Evolutionary conservation across 2,888 invertebrate species (phyloP).

Genomic region (Heteromurus nitidus): DNA sequence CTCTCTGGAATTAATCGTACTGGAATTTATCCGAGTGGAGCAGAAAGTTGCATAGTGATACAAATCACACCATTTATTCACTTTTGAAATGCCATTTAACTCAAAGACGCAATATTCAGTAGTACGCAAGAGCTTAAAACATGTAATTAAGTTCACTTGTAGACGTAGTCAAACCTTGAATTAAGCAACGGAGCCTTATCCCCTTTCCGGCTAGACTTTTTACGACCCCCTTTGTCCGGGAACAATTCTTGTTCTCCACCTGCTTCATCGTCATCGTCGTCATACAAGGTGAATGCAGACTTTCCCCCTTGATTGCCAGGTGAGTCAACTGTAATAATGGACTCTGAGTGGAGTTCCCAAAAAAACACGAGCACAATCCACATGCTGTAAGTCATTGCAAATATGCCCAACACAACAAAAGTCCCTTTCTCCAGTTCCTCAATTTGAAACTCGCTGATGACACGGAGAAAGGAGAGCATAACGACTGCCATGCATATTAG

Average conservation of each 20-base stretch:
- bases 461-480: background rate
- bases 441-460: background rate
- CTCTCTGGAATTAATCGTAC: too few species aligned
- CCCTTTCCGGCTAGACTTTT: background rate
- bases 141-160: too few species aligned
- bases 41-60: constrained; percentile 1
- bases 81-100: too few species aligned
- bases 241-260: background rate
- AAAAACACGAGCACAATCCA: background rate
- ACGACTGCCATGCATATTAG: background rate
- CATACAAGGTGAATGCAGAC: background rate
- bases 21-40: too few species aligned
- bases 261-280: background rate
- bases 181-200: background rate
- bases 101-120: too few species aligned
- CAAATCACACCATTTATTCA: too few species aligned
- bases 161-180: background rate
- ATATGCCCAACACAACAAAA: constrained; percentile 12
- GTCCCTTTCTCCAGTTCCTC: constrained; percentile 28
- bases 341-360: background rate
- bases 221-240: background rate
- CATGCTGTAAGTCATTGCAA: background rate
- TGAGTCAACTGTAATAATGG: too few species aligned
- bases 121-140: too few species aligned
- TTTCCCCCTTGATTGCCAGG: too few species aligned